Evolutionary conservation across 2,113 vertebrate genomes (phyloP).

Genomic region (Pogonocichla stellata): DNA sequence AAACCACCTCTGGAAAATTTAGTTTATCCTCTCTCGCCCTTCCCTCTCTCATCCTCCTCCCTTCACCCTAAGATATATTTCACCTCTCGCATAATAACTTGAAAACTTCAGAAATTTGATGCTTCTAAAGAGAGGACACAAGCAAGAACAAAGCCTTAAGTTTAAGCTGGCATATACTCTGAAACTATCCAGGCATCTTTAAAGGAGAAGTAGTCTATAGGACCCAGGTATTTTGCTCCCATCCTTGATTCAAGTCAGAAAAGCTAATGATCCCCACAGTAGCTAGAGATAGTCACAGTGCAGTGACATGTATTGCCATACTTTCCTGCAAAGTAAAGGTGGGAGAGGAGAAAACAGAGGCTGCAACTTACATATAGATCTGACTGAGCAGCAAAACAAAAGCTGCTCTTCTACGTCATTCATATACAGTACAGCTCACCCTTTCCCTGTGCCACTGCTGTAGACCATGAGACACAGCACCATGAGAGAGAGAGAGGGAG

Average conservation of each 20-base stretch:
- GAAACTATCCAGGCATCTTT: not conserved
- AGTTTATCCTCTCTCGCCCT: not conserved
- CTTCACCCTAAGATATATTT: not conserved
- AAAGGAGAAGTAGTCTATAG: not conserved
- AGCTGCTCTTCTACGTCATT: not conserved
- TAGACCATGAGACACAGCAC: not conserved
- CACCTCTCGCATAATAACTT: not conserved
- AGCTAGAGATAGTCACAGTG: not conserved
- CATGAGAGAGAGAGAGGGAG: not conserved
- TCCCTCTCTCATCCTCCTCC: not conserved
- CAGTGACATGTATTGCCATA: not conserved
- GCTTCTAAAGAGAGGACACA: not conserved
- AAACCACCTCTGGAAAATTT: not conserved
- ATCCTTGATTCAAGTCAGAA: not conserved
- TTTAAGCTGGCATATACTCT: not conserved
- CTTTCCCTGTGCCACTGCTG: not conserved
- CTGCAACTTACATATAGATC: not conserved
- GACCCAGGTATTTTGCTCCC: not conserved
- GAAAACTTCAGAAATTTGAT: not conserved
- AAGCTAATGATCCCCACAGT: not conserved
- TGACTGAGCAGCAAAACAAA: not conserved
- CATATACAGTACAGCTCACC: not conserved
- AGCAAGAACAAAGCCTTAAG: not conserved
- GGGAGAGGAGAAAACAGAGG: not conserved
- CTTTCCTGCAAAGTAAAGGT: not conserved